A percentile compares a stretch with the other conserved stretches of the same genome.
phyloP scores from a whole-genome alignment of 2,888 invertebrate genomes.

The Sipha maydis region DNA sequence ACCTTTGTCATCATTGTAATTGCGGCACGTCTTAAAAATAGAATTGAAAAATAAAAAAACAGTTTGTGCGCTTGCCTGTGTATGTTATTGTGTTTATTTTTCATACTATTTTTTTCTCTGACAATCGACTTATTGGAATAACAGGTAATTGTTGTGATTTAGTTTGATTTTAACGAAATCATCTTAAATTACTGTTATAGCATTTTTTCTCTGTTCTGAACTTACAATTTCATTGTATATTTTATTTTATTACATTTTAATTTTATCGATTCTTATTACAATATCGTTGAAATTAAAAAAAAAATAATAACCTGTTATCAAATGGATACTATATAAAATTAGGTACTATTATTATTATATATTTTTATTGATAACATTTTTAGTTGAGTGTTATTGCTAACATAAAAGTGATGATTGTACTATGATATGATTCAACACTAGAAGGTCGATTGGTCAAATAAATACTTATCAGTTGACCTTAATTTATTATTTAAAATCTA shows the following conservation, averaged over 20 bases:
- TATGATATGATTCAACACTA: background rate
- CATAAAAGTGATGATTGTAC: background rate
- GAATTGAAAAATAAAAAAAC: conserved; percentile 4
- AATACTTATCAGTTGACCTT: conserved; percentile 22
- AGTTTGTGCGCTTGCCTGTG: background rate
- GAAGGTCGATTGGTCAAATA: conserved; percentile 10
- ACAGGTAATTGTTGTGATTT: background rate
- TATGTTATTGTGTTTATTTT: background rate
- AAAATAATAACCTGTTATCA: too few relatives aligned
- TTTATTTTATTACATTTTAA: too few relatives aligned
- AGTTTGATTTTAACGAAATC: too few relatives aligned
- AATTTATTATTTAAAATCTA: conserved; percentile 4
- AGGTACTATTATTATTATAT: too few relatives aligned
- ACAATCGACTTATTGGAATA: background rate
- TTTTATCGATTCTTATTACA: too few relatives aligned
- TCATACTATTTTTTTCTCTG: background rate
- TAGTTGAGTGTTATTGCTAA: too few relatives aligned
- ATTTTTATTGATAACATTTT: too few relatives aligned
- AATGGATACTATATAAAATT: too few relatives aligned
- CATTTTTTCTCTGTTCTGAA: too few relatives aligned
- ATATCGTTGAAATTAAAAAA: too few relatives aligned
- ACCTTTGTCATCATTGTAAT: conserved; percentile 35
- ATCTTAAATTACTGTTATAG: too few relatives aligned
- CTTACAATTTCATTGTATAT: too few relatives aligned
- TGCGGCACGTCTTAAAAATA: conserved; percentile 52